Percentiles rank a stretch among this genome's conserved stretches.
Evolutionary conservation across 2,113 vertebrate species (phyloP).

Genomic region (Grammomys surdaster): DNA sequence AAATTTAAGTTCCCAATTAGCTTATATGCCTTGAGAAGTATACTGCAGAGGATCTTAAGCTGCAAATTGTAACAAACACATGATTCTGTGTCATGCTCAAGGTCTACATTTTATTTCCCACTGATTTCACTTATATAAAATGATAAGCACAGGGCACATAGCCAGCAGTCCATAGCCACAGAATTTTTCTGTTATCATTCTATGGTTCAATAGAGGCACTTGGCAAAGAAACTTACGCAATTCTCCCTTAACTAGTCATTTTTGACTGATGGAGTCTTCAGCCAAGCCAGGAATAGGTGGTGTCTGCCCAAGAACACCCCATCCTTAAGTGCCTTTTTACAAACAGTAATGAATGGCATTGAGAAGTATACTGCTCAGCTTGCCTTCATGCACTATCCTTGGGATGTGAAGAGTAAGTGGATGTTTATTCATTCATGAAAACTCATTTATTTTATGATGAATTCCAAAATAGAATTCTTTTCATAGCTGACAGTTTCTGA

Average conservation of each 20-base stretch:
- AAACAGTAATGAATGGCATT: background rate
- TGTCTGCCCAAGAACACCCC: background rate
- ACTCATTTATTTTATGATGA: conserved; percentile 39
- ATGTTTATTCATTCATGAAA: conserved; percentile 30
- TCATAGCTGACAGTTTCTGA: conserved; percentile 18
- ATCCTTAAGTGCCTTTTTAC: background rate
- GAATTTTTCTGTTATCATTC: background rate
- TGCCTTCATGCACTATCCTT: background rate
- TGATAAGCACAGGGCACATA: background rate
- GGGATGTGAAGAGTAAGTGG: conserved; percentile 6
- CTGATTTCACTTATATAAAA: background rate
- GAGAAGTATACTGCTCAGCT: background rate
- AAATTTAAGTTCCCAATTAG: background rate
- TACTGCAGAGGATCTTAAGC: background rate
- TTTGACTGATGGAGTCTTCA: conserved; percentile 2
- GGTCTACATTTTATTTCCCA: background rate
- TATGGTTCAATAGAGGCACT: background rate
- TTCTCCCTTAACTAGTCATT: background rate
- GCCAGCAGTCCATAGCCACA: no score
- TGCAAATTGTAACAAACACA: background rate
- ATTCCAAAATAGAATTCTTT: conserved; percentile 48
- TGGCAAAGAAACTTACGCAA: no score
- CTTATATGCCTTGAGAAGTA: background rate
- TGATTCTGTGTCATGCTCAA: background rate
- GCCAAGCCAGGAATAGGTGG: background rate